A percentile compares a stretch with the other conserved stretches of the same genome.
Evolutionary conservation across 2,888 invertebrate genomes (phyloP).

Genomic region (Ochropacha duplaris): DNA sequence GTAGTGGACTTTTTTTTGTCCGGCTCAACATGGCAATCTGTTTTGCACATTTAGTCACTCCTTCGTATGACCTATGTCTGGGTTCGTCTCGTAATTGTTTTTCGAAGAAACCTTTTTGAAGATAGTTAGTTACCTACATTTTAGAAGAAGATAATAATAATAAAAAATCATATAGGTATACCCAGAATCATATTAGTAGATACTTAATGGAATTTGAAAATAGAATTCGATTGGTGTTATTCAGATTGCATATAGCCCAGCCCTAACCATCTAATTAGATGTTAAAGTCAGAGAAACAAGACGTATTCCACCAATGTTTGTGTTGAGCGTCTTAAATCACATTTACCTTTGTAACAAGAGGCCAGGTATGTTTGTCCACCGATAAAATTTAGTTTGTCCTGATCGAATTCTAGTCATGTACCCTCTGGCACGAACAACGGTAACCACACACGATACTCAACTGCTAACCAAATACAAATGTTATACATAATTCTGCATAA

Average conservation of each 20-base stretch:
- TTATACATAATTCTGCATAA: slow-evolving; percentile 36
- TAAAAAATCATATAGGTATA: too few relatives aligned
- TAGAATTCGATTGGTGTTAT: too few relatives aligned
- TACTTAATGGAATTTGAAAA: too few relatives aligned
- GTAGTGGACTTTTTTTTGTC: too few relatives aligned
- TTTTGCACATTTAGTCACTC: too few relatives aligned
- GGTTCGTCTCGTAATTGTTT: too few relatives aligned
- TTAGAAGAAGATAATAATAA: too few relatives aligned
- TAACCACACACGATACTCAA: slow-evolving; percentile 45
- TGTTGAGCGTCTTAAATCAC: slow-evolving; percentile 76
- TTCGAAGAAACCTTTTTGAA: too few relatives aligned
- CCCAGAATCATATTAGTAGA: too few relatives aligned
- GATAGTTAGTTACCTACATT: too few relatives aligned
- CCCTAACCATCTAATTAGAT: slow-evolving; percentile 67
- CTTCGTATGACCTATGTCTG: too few relatives aligned
- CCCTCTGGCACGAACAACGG: slow-evolving; percentile 45
- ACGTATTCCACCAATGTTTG: slow-evolving; percentile 70
- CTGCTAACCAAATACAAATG: slow-evolving; percentile 41
- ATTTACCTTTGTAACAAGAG: slow-evolving; percentile 72
- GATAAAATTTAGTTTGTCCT: slow-evolving; percentile 72
- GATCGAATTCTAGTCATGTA: slow-evolving; percentile 75
- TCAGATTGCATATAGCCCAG: slow-evolving; percentile 16
- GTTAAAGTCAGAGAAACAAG: slow-evolving; percentile 55
- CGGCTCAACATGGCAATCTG: too few relatives aligned
- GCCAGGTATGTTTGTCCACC: slow-evolving; percentile 70